Conservation (phyloP, 2,113 vertebrate genomes). For the Melospiza melodia region DNA sequence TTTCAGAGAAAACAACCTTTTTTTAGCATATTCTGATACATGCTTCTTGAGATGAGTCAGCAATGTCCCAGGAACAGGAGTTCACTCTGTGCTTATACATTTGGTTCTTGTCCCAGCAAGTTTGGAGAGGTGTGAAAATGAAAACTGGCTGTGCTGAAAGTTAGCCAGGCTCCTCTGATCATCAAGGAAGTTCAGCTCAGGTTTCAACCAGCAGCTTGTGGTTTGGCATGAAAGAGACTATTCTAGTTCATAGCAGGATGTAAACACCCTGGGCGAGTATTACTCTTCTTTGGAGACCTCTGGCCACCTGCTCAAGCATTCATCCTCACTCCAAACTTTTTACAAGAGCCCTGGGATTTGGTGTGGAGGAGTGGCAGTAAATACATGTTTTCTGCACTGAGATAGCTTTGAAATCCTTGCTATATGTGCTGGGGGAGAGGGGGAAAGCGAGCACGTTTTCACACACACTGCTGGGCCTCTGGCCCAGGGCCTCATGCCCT, state of each 20-base stretch:
- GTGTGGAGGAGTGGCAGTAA: not conserved
- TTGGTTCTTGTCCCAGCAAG: not conserved
- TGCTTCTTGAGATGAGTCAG: not conserved
- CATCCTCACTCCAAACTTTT: not conserved
- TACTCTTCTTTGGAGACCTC: not conserved
- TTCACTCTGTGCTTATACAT: not conserved
- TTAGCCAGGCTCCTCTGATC: not conserved
- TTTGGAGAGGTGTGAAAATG: slow-evolving; percentile 18
- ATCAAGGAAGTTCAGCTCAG: slow-evolving; percentile 2
- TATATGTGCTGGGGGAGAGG: rapidly evolving
- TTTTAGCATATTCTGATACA: not conserved
- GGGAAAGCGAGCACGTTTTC: rapidly evolving
- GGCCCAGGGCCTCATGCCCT: rapidly evolving
- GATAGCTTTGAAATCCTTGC: not conserved
- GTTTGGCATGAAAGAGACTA: not conserved
- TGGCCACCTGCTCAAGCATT: not conserved
- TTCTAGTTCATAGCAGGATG: not conserved
- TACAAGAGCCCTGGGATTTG: not conserved
- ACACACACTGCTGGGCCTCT: rapidly evolving
- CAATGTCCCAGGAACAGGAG: not conserved
- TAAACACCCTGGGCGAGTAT: not conserved
- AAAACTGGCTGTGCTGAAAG: slow-evolving; percentile 12
- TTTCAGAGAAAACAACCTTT: not conserved
- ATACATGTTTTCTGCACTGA: not conserved
- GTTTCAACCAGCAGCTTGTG: not conserved